Evolutionary conservation across 2,888 invertebrate species (phyloP).

Genomic region (Conus canariensis): DNA sequence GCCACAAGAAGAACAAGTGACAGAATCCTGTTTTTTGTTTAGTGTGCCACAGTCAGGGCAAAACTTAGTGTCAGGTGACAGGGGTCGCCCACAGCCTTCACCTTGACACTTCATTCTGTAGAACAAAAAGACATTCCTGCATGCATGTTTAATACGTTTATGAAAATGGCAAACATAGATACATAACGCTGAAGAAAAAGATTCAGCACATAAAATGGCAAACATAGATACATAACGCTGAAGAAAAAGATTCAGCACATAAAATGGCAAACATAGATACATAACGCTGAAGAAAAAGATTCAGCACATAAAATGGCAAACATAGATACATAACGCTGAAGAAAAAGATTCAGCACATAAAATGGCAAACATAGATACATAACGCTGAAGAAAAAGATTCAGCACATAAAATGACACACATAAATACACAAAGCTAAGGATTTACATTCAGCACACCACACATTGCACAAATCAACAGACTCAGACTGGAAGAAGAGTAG

Average conservation of each 20-base stretch:
- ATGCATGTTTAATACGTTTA: background rate
- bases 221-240: background rate
- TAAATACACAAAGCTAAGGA: background rate
- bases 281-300: background rate
- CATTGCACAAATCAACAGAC: too few species aligned
- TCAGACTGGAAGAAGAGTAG: too few species aligned
- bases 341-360: too few species aligned
- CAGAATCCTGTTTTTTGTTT: background rate
- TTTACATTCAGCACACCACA: too few species aligned
- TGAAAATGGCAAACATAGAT: background rate
- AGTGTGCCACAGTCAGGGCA: constrained; percentile 4
- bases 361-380: background rate
- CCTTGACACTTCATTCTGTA: constrained; percentile 23
- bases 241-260: too few species aligned
- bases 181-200: background rate
- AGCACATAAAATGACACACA: background rate
- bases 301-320: background rate
- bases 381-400: background rate
- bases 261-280: too few species aligned
- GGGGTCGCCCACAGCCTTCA: background rate
- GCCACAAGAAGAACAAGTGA: background rate
- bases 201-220: background rate
- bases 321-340: background rate
- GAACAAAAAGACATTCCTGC: background rate
- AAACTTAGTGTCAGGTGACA: constrained; percentile 9